Base-by-base conservation (phyloP, 2,113 vertebrate species). In the Sorex araneus region DNA sequence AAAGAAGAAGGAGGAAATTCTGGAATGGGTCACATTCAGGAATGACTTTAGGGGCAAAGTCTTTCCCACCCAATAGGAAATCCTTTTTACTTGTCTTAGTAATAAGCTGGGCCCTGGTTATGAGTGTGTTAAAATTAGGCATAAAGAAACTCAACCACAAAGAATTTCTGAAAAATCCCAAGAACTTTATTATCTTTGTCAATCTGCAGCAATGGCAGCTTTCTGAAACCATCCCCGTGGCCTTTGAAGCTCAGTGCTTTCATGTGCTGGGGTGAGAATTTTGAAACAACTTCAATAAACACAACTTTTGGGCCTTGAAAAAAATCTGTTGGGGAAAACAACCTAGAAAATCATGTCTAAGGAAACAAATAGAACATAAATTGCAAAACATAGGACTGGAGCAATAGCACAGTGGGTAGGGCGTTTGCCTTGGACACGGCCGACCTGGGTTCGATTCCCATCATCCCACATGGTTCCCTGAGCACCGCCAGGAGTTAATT, bases 111-210 rank as follows among this genome's bases (percentile, higher is more conserved):
- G 27, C 15, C 50, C 0, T 34, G 28, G 66, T 78, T 36, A 21
- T 6, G 9, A 45, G 28, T 66, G 75, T 18, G 47, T 21, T 74
- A 27, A 7, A 94, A 84, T 2, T 40, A 88, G 50, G 95, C 0
- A 69, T 0, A 92, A 18, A 92, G 27, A 91, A 54, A 88, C 2
- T 27, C 89, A 84, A 79, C 69, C 86, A 30, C 2, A 16, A 84
- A 73, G 6, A 60, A 78, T 80, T 94, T 95, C 64, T 91, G 67
- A 75, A 93, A 93, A 90, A 74, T 3, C 32, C 30, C 19, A 25
- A 43, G 18, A 95, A 80, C 32, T 97, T 98, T 98, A 98, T 98
- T 98, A 95, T 74, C 63, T 69, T 89, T 85, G 76, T 36, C 74
- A 91, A 90, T 74, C 80, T 80, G 81, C 67, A 93, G 84, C 93